A percentile compares a stretch with the other conserved stretches of the same genome.
Evolutionary conservation across 1,140 invertebrate genomes (phyloP).

Genomic region (Portunus trituberculatus): DNA sequence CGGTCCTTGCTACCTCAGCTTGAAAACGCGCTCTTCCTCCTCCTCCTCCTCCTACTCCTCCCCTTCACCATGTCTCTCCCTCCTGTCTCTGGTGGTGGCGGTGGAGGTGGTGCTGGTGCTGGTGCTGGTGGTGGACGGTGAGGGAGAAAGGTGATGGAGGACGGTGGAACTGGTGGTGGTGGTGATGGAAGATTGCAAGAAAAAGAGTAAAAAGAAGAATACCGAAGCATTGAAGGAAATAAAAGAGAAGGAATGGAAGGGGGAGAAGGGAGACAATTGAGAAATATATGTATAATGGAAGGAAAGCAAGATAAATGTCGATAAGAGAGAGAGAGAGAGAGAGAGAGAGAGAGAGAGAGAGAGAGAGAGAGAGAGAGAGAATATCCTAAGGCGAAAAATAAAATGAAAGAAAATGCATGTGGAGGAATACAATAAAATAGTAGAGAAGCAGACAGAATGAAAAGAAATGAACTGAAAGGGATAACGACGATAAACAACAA

Average conservation of each 20-base stretch:
- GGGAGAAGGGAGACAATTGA: too few species aligned
- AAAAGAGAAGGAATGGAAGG: too few species aligned
- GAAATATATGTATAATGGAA: neutral
- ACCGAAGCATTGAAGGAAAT: too few species aligned
- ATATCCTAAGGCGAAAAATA: too few species aligned
- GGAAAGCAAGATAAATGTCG: neutral
- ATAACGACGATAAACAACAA: too few species aligned
- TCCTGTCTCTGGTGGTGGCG: neutral
- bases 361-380: too few species aligned
- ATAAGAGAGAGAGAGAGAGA: neutral
- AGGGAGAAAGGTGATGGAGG: constrained; percentile 5
- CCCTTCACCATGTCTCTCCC: neutral
- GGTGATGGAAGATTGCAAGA: neutral
- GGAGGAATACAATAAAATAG: too few species aligned
- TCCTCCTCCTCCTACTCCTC: constrained; percentile 16
- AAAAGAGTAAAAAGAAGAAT: neutral
- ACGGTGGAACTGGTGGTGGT: neutral
- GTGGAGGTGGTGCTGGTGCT: neutral
- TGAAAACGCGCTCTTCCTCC: neutral
- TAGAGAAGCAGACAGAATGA: too few species aligned
- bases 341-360: too few species aligned
- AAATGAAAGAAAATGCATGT: too few species aligned
- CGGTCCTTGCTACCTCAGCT: too few species aligned
- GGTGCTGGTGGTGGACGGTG: neutral
- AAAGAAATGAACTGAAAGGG: too few species aligned